Conservation (phyloP, 2,113 vertebrate species). For the Ahaetulla prasina region DNA sequence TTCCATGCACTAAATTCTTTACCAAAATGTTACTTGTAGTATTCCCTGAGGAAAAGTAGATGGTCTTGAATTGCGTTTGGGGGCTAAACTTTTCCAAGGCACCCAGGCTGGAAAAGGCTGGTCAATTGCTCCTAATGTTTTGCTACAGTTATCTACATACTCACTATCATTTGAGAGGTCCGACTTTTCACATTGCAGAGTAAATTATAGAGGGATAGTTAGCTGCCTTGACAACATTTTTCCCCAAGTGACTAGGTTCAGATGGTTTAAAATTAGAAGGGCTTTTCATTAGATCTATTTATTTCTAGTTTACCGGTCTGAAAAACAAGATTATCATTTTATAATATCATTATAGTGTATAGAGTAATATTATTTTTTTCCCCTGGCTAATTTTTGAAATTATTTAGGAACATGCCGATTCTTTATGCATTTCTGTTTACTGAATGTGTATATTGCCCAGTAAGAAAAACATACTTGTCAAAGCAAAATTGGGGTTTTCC, state of each 20-base stretch:
- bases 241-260: not conserved
- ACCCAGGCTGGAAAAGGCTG: not conserved
- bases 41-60: not conserved
- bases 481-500: constrained; percentile 95
- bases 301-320: not conserved
- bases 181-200: not conserved
- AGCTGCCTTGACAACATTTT: not conserved
- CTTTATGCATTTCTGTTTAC: not conserved
- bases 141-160: not conserved
- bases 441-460: not conserved
- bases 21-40: not conserved
- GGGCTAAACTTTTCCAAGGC: not conserved
- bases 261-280: not conserved
- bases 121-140: not conserved
- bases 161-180: not conserved
- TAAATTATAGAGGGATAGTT: not conserved
- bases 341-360: too few relatives aligned
- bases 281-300: not conserved
- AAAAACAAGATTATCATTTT: too few relatives aligned
- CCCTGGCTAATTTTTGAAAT: not conserved
- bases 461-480: constrained; percentile 82
- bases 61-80: not conserved
- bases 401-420: not conserved
- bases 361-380: too few relatives aligned
- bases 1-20: not conserved